Evolutionary conservation across 1,140 invertebrate species (phyloP), one percentile per base, ranked within the genome.

Genomic region (Acyrthosiphon pisum): DNA sequence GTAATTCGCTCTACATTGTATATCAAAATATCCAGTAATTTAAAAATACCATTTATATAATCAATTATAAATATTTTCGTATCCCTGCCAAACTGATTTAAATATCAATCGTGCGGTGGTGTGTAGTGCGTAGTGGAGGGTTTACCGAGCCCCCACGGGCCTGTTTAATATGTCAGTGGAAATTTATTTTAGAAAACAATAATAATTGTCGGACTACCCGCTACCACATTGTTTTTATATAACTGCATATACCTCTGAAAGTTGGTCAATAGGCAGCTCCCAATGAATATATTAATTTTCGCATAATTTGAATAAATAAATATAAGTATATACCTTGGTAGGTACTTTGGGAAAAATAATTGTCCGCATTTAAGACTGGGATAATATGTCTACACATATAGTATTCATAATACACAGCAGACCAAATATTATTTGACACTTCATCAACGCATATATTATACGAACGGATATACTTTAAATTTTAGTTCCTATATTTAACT

Each of bases 121-220:
- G 60, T 76, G 60, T 68, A 68, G 4, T 18, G 60, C 11, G 60
- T 35, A n/a, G 60, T 18, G 30, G 8, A n/a, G 60, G 60, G 60
- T n/a, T 76, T 76, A 76, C 60, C 18, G 60, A 4, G 18, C 11
- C 60, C n/a, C 60, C n/a, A n/a, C 4, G 60, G 14, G 30, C 60
- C n/a, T 76, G 60, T 76, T 76, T 76, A 76, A 76, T n/a, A 76
- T n/a, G 60, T 76, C 60, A 76, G n/a, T 76, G n/a, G n/a, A 76
- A 76, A 76, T 76, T 76, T 76, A 76, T 76, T 76, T 76, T 76
- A 76, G 60, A 76, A 76, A 76, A 76, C 60, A 76, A 35, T n/a
- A 76, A 76, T 76, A 76, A 76, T 18, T 76, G 14, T 76, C 60
- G 14, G 60, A n/a, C n/a, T n/a, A 35, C 14, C n/a, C 14, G 4